phyloP scores from a whole-genome alignment of 2,113 vertebrate species.

The Casuarius casuarius region DNA sequence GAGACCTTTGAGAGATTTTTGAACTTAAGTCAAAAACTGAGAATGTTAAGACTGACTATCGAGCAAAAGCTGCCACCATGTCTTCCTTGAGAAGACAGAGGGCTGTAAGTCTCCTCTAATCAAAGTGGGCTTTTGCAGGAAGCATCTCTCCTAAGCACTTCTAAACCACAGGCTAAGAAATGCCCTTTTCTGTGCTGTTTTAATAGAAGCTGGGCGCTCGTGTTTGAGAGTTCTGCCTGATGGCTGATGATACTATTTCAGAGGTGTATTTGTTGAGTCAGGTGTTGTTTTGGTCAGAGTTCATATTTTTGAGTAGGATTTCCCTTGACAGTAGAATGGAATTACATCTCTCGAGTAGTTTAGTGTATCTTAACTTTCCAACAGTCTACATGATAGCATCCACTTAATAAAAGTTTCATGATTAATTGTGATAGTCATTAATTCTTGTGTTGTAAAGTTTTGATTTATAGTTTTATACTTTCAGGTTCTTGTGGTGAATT shows the following conservation, averaged over 20 bases:
- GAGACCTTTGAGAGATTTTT: neutral
- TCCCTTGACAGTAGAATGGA: neutral
- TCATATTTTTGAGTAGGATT: neutral
- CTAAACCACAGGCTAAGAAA: neutral
- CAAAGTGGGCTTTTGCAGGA: neutral
- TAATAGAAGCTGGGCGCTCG: neutral
- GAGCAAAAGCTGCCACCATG: neutral
- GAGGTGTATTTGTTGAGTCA: neutral
- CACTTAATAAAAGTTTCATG: neutral
- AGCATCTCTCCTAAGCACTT: neutral
- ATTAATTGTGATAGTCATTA: neutral
- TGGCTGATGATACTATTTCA: neutral
- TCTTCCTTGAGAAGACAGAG: neutral
- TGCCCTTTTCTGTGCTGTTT: neutral
- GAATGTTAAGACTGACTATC: neutral
- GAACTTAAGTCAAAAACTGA: neutral
- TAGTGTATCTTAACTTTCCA: neutral
- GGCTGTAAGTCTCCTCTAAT: neutral
- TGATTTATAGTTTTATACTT: neutral
- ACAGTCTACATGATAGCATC: rapidly evolving
- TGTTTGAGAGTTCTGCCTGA: neutral
- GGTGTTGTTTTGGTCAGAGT: neutral
- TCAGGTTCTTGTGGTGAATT: neutral
- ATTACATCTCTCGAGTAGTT: rapidly evolving
- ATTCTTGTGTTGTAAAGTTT: neutral